phyloP scores from a whole-genome alignment of 2,888 invertebrate genomes.

The Zaprionus bogoriensis region DNA sequence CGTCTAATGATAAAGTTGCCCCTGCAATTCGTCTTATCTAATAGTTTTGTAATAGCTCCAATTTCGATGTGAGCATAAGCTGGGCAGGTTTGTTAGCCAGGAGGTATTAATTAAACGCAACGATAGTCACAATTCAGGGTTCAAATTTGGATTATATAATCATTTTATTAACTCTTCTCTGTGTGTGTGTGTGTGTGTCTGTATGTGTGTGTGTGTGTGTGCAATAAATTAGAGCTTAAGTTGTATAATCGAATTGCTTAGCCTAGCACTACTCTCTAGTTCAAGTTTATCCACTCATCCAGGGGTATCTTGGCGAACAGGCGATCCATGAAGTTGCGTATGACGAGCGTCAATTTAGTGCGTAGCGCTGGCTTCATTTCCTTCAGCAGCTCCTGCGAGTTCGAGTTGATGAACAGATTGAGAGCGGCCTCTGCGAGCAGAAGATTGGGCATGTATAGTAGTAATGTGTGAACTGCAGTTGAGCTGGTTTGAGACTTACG shows the following conservation, averaged over 20 bases:
- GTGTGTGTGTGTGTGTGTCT: not conserved
- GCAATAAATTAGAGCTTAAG: conserved; percentile 65
- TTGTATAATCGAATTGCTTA: conserved; percentile 10
- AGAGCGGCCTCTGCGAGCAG: conserved; percentile 89
- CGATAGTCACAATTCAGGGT: not conserved
- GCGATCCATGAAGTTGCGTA: conserved; percentile 89
- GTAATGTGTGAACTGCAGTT: not conserved
- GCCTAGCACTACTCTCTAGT: conserved; percentile 41
- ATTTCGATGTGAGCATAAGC: conserved; percentile 2
- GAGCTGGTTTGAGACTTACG: conserved; percentile 85
- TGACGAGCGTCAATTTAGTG: conserved; percentile 89
- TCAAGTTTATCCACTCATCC: conserved; percentile 87
- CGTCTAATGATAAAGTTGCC: conserved; percentile 59
- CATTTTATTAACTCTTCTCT: conserved; percentile 25
- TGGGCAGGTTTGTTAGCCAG: not conserved
- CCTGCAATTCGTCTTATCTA: conserved; percentile 19
- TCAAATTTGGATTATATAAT: conserved; percentile 12
- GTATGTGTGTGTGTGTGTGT: conserved; percentile 13
- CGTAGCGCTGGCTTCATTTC: conserved; percentile 94
- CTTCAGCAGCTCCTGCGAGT: conserved; percentile 91
- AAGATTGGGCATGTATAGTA: too few relatives aligned
- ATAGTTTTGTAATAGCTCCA: conserved; percentile 18
- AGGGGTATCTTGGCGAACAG: conserved; percentile 90
- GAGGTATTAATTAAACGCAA: conserved; percentile 22
- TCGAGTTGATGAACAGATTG: conserved; percentile 93